A percentile compares a stretch with the other conserved stretches of the same genome.
These are phyloP conservation scores for Chamaetylas fuelleborni DNA, from an alignment of 2,113 vertebrate species.

Conservation along the genomic window DNA sequence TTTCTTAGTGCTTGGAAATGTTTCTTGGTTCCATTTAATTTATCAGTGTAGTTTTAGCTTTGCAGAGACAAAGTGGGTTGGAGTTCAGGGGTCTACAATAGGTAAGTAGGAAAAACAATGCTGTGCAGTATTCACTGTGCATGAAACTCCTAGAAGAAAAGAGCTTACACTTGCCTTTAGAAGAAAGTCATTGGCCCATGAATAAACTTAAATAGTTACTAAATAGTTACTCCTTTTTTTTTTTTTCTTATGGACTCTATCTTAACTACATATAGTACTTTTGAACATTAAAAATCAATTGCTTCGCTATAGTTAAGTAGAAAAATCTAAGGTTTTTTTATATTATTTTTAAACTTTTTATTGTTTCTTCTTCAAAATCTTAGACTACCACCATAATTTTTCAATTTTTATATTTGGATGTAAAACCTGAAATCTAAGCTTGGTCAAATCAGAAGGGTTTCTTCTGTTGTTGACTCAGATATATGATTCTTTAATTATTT, in stretches of 20 bases:
- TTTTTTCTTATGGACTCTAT: background rate
- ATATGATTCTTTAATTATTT: background rate
- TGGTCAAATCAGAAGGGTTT: background rate
- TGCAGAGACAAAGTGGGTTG: background rate
- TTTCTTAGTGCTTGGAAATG: background rate
- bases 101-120: background rate
- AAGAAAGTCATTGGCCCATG: fast-evolving
- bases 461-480: background rate
- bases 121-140: fast-evolving
- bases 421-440: background rate
- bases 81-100: background rate
- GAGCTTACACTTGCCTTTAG: background rate
- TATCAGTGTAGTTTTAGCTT: background rate
- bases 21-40: background rate
- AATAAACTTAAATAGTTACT: background rate
- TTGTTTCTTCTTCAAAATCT: background rate
- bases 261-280: background rate
- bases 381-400: background rate
- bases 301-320: background rate
- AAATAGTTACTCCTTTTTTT: background rate
- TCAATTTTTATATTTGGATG: background rate
- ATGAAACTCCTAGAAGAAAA: background rate
- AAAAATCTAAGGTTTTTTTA: background rate
- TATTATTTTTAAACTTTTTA: fast-evolving
- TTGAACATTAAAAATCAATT: background rate